Conservation (phyloP, 2,113 vertebrate species). For the Syngnathus floridae region DNA sequence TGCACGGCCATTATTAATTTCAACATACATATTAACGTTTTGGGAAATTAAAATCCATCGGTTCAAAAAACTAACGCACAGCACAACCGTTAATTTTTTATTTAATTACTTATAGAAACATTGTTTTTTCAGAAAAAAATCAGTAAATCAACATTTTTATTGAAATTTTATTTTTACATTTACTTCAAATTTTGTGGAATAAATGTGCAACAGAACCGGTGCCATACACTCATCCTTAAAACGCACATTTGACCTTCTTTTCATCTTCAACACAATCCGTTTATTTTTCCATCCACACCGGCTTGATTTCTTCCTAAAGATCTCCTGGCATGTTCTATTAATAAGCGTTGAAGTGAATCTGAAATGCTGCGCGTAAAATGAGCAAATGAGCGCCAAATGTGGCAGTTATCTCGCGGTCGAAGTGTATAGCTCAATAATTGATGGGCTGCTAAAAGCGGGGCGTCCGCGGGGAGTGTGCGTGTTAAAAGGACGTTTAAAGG, state of each 20-base stretch:
- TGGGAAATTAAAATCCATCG: no score
- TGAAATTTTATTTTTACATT: not conserved
- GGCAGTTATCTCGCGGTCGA: slow-evolving; percentile 64
- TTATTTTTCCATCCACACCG: not conserved
- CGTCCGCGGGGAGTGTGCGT: slow-evolving; percentile 68
- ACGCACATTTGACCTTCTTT: not conserved
- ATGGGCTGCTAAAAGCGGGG: slow-evolving; percentile 65
- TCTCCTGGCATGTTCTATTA: not conserved
- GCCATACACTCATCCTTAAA: no score
- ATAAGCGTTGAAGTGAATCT: not conserved
- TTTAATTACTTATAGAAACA: no score
- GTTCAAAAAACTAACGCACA: no score
- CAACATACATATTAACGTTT: no score
- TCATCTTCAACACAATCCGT: not conserved
- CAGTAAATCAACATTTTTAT: not conserved
- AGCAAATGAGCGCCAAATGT: slow-evolving; percentile 18
- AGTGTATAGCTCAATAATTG: slow-evolving; percentile 72
- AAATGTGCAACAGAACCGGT: not conserved
- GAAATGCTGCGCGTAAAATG: slow-evolving; percentile 44
- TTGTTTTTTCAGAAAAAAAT: not conserved
- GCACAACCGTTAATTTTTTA: no score
- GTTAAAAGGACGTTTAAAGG: slow-evolving; percentile 72
- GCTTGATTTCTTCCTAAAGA: not conserved
- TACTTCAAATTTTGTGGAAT: not conserved
- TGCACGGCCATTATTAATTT: not conserved